Evolutionary conservation across 2,113 vertebrate species (phyloP), one percentile per base, ranked within the genome.

Genomic region (Antechinus stuartii): DNA sequence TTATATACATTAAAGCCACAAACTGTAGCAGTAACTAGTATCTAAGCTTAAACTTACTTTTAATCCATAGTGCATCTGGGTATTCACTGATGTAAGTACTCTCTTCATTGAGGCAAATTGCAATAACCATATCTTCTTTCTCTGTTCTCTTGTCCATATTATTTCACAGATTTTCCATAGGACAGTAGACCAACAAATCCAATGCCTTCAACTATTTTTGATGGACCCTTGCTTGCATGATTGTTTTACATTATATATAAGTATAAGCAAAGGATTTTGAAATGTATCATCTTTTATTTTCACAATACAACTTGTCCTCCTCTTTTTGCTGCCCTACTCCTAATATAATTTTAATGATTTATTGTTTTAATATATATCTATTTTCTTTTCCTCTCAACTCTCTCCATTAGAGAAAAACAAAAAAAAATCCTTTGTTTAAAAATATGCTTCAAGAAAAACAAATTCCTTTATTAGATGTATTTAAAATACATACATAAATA

Each of bases 1-100:
- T 68, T 94, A 54, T 50, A 84, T 90, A 53, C 95, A 57, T 96
- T 30, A 92, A 89, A n/a, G 19, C 55, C 49, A 90, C 11, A 90
- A 96, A n/a, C 54, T 93, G 76, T 22, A 92, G 25, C 49, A 94
- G 90, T 35, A 0, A 27, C 16, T 56, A 56, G 55, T 56, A 56
- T 56, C 24, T 56, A 56, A 56, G 8, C 55, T 56, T 56, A 56
- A 56, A 56, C 24, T 26, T 56, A 56, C 54, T 55, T 55, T 55
- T 55, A 55, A 26, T 9, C 26, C 8, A 26, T 56, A 56, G 26
- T 26, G 7, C 25, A 8, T 19, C 24, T 56, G 55, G 25, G 2
- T 26, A 56, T 56, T 56, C 55, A 56, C 9, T 54, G 54, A 54
- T 54, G 54, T 23, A 54, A 25, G 0, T 25, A 25, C 24, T 9